Evolutionary conservation across 2,113 vertebrate genomes (phyloP), one percentile per base, ranked within the genome.

Genomic region (Pteruthius melanotis): DNA sequence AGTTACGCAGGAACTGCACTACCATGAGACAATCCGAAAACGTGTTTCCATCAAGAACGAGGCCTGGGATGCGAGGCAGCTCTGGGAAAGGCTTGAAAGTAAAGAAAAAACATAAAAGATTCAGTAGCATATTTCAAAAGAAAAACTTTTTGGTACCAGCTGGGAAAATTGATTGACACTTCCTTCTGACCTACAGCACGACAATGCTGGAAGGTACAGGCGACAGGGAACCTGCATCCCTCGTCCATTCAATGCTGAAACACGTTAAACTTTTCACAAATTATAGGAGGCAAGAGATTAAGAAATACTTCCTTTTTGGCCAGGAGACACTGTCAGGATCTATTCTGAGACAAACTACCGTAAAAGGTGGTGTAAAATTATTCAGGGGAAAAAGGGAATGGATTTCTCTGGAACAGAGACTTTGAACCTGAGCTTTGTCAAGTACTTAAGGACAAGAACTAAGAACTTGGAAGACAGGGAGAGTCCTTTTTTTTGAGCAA

Each of bases 21-120:
- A 99, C 98, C 99, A 99, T 99, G 70, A 99, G 98, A 92, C 99
- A 99, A 92, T 99, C 98, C 3, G 99, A 99, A 97, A 99, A 99
- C 0, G 98, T 98, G 91, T 95, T 98, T 85, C 98, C 99, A n/a
- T 98, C 96, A 26, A 99, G 97, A 82, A 99, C 96, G 40, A 99
- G 98, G 89, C 99, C 99, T 37, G 98, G 98, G 70, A 99, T 98
- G 77, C 98, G 98, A 74, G 98, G 98, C 89, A 99, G 96, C 72
- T 98, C 98, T 92, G 99, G 99, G 93, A 99, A 98, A 93, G 98
- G 97, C 99, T 99, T 94, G 16, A 93, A 75, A 61, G 71, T 37
- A 61, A 61, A 87, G 59, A 50, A 82, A 87, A 88, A 53, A 37
- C 35, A n/a, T 21, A 4, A 50, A 57, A 65, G 17, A n/a, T 28